Evolutionary conservation across 1,140 invertebrate genomes (phyloP), one percentile per base, ranked within the genome.

Genomic region (Matsumurasca onukii): DNA sequence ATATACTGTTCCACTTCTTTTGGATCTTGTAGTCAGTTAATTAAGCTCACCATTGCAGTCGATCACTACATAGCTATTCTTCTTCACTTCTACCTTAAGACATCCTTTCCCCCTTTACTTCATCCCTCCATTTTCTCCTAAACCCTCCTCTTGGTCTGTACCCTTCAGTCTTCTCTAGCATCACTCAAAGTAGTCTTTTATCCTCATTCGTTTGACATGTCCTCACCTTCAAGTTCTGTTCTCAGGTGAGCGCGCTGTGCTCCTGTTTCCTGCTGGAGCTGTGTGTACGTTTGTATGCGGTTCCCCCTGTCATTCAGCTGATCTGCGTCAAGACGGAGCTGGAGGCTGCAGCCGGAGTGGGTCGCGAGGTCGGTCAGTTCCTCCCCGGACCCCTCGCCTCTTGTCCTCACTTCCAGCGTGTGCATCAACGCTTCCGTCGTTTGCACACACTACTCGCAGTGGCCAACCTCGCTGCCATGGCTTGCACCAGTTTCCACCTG

Each of bases 381-480:
- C 78, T 87, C 24, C 79, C 87, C 0, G 89, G 89, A 17, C 81
- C 84, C 17, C 76, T 92, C 5, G 82, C 84, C 17, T 81, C 88
- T 70, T 91, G 89, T 75, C 88, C 89, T 0, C 85, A 88, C 70
- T 92, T 92, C 77, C 78, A 89, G 67, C 84, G 84, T 68, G 82
- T 91, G 3, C 82, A 91, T 73, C 81, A 81, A 51, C 80, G 82
- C 3, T 93, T 93, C 77, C 83, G 90, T 24, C 81, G 82, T 2
- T 80, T 86, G 25, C 91, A 93, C 76, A 85, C 87, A 34, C 80
- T 78, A 31, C 87, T 90, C 67, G 89, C 90, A 1, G 85, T 90
- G 71, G 88, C 87, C 20, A 92, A 91, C 73, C 85, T 93, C 73
- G 77, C 88, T 9, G 83, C 88, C 0, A 86, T 93, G 78, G 85